These are phyloP conservation scores for Buphagus erythrorhynchus DNA, from an alignment of 2,797 vertebrate species.

Conservation along the genomic window DNA sequence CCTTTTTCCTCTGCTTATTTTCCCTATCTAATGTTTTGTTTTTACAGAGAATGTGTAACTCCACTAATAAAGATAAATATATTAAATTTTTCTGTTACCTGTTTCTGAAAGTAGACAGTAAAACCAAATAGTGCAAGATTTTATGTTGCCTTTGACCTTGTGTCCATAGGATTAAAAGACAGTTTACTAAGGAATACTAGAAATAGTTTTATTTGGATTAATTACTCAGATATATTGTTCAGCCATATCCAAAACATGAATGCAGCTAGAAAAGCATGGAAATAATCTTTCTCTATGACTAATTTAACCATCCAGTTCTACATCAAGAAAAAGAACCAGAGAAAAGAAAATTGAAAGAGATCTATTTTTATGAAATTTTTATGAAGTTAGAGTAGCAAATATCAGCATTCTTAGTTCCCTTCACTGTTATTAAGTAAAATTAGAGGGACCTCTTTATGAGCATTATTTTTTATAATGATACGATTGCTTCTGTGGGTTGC, in stretches of 20 bases:
- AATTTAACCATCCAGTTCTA: neutral
- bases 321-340: neutral
- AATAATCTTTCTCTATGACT: neutral
- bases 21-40: neutral
- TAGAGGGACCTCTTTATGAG: fast-evolving
- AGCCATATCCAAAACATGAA: neutral
- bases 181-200: neutral
- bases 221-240: neutral
- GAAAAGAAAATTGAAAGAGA: neutral
- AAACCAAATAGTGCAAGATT: neutral
- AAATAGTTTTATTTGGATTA: neutral
- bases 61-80: neutral
- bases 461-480: neutral
- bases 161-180: neutral
- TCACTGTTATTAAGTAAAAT: neutral
- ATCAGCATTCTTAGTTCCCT: neutral
- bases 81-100: neutral
- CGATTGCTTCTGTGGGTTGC: neutral
- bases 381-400: neutral
- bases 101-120: neutral
- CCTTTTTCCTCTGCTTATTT: neutral
- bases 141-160: neutral
- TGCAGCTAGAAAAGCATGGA: neutral
- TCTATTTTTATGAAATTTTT: neutral
- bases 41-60: neutral